Conservation (phyloP, 2,888 invertebrate genomes). For the Noctua fimbriata region DNA sequence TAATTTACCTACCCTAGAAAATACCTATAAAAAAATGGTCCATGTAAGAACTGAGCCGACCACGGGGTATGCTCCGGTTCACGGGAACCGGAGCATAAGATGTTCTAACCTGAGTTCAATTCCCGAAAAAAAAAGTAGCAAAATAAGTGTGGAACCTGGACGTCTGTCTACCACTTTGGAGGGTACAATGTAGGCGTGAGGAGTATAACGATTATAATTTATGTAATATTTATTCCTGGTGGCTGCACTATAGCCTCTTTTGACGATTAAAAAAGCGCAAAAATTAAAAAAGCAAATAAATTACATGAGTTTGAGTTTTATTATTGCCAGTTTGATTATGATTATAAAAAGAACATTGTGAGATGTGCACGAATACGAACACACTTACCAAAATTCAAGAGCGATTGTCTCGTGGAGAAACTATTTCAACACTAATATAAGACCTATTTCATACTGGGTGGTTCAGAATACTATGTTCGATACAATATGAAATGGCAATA, state of each 20-base stretch:
- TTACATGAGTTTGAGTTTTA: not conserved
- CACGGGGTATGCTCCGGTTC: no score
- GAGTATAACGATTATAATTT: not conserved
- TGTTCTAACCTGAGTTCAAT: not conserved
- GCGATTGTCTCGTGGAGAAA: no score
- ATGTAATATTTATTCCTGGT: not conserved
- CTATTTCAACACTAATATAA: no score
- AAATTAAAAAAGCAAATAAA: not conserved
- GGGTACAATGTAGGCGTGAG: not conserved
- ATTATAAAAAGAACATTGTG: not conserved
- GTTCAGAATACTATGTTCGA: no score
- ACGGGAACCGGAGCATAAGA: not conserved
- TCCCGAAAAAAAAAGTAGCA: not conserved
- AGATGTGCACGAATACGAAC: not conserved
- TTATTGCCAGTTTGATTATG: not conserved
- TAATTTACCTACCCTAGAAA: conserved; percentile 28
- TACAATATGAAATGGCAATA: no score
- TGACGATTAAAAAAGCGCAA: not conserved
- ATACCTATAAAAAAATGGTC: not conserved
- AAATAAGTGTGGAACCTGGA: not conserved
- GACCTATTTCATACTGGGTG: no score
- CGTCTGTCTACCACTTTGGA: not conserved
- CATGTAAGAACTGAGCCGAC: not conserved
- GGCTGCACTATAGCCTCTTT: not conserved
- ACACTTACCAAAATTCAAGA: no score